These are phyloP conservation scores for Porites cylindrica DNA, from an alignment of 92 coral and sea anemone genomes.

Conservation along the genomic window DNA sequence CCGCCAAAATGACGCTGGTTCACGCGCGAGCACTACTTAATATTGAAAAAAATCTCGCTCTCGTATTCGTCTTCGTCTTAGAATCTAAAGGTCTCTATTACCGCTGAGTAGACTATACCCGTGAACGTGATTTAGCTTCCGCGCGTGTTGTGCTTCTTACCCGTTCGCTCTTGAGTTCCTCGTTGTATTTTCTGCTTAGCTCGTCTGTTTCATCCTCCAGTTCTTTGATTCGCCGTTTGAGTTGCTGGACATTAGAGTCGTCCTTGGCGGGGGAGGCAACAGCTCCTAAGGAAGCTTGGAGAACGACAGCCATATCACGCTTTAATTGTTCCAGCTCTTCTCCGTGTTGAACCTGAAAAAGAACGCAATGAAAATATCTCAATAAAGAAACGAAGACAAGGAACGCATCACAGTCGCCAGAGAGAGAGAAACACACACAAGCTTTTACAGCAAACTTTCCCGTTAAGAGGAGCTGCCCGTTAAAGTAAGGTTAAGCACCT, in stretches of 20 bases:
- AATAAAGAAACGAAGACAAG: background rate
- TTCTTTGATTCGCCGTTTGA: slow-evolving; percentile 73
- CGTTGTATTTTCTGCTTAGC: slow-evolving; percentile 77
- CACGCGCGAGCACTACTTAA: too few species aligned
- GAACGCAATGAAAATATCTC: background rate
- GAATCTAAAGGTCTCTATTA: too few species aligned
- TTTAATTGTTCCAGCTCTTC: slow-evolving; percentile 87
- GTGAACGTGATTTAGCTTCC: too few species aligned
- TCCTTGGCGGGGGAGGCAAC: slow-evolving; percentile 78
- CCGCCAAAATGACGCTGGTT: too few species aligned
- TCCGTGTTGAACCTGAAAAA: slow-evolving; percentile 67
- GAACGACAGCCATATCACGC: slow-evolving; percentile 87
- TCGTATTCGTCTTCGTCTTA: too few species aligned
- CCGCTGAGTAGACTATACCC: too few species aligned
- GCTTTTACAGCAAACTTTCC: too few species aligned
- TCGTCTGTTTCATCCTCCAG: slow-evolving; percentile 84
- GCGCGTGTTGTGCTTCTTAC: slow-evolving; percentile 20
- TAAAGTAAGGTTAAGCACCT: too few species aligned
- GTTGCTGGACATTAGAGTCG: slow-evolving; percentile 65
- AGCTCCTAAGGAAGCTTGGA: slow-evolving; percentile 81
- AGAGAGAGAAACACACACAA: too few species aligned
- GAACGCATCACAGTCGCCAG: background rate
- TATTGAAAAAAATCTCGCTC: too few species aligned
- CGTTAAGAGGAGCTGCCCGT: too few species aligned
- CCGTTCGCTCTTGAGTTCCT: slow-evolving; percentile 84